Percentiles rank a stretch among this genome's conserved stretches.
Evolutionary conservation across 2,113 vertebrate genomes (phyloP).

Genomic region (Pyrgilauda ruficollis): DNA sequence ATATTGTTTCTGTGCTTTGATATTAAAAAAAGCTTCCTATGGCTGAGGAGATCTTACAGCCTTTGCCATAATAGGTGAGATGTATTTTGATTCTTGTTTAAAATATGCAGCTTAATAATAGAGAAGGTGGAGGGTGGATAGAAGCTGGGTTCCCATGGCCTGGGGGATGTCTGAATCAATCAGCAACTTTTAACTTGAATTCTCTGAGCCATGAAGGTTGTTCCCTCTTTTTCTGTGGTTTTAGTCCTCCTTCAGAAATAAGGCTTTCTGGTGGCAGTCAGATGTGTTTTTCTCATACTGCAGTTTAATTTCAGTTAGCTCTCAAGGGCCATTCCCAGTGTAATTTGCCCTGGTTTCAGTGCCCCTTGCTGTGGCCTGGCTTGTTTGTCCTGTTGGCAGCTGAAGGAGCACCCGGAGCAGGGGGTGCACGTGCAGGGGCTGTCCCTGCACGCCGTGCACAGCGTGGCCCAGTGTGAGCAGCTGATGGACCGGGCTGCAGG

Average conservation of each 20-base stretch:
- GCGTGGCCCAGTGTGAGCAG: conserved; percentile 79
- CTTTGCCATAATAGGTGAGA: conserved; percentile 24
- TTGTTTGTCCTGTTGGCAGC: conserved; percentile 56
- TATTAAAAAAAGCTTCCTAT: background rate
- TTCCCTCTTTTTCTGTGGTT: background rate
- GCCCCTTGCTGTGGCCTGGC: background rate
- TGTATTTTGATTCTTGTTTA: background rate
- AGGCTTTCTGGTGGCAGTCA: background rate
- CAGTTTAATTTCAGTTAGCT: background rate
- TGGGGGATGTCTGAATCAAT: background rate
- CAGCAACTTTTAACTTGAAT: background rate
- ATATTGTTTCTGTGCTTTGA: background rate
- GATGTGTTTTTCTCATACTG: background rate
- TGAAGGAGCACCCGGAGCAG: conserved; percentile 87
- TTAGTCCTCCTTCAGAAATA: background rate
- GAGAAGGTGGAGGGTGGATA: background rate
- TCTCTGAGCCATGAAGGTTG: background rate
- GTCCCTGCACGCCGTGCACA: conserved; percentile 84
- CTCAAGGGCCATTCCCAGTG: background rate
- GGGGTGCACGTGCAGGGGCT: conserved; percentile 84
- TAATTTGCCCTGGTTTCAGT: accelerated
- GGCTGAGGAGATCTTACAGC: background rate
- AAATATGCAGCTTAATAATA: background rate
- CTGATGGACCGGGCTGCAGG: conserved; percentile 85
- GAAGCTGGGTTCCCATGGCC: background rate